These are phyloP conservation scores for Mizuhopecten yessoensis DNA, from an alignment of 1,140 invertebrate species.

Conservation along the genomic window DNA sequence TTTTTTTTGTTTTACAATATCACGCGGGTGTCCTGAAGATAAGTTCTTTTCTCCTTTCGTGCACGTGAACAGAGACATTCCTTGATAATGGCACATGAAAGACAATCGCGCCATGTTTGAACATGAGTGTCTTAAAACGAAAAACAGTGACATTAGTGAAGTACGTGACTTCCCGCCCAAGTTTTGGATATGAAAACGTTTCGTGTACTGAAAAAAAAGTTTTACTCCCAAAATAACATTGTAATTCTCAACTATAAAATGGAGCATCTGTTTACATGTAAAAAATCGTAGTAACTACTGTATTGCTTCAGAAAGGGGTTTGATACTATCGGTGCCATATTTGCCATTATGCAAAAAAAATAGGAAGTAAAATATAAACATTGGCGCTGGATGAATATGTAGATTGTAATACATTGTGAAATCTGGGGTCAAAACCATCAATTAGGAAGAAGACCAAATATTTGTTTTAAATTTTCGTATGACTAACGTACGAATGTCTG, in stretches of 20 bases:
- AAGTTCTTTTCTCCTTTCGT: neutral
- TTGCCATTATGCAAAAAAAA: neutral
- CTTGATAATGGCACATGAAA: neutral
- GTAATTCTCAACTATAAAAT: neutral
- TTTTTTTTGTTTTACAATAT: neutral
- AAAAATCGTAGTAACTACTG: neutral
- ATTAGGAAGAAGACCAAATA: conserved; percentile 34
- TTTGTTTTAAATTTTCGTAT: conserved; percentile 36
- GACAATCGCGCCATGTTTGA: neutral
- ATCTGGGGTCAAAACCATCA: neutral
- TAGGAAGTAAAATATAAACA: neutral
- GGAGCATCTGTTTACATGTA: neutral
- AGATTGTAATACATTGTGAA: neutral
- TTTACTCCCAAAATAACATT: neutral
- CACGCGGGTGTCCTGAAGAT: neutral
- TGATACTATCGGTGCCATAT: neutral
- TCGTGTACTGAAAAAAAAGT: neutral
- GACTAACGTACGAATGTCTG: neutral
- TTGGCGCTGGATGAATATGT: neutral
- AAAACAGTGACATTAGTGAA: neutral
- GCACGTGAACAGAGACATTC: neutral
- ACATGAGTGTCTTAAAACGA: neutral
- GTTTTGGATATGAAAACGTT: neutral
- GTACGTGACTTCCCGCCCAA: neutral
- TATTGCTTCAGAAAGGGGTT: neutral